Percentiles rank a stretch among this genome's conserved stretches.
Conservation (phyloP, 2,113 vertebrate genomes). For the Arothron firmamentum region DNA sequence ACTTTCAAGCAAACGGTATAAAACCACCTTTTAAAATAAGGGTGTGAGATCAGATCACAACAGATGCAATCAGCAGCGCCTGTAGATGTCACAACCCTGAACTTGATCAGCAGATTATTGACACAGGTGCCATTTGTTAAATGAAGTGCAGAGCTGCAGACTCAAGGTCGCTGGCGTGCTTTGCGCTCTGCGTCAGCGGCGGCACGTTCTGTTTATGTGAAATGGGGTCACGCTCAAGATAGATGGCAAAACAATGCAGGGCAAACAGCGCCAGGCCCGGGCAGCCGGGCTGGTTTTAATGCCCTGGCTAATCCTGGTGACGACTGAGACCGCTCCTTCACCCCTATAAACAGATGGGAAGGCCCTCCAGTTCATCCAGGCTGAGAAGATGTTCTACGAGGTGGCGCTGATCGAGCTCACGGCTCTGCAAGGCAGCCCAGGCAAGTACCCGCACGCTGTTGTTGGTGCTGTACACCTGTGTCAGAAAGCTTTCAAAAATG, state of each 20-base stretch:
- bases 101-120: background rate
- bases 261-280: conserved; percentile 14
- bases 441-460: conserved; percentile 66
- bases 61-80: no score
- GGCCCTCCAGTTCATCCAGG: conserved; percentile 72
- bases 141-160: no score
- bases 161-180: no score
- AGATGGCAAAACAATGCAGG: background rate
- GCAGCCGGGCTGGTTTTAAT: conserved; percentile 48
- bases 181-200: background rate
- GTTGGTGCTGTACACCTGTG: no score
- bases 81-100: background rate
- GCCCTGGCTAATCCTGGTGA: conserved; percentile 58
- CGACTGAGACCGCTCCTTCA: conserved; percentile 70
- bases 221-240: conserved; percentile 1
- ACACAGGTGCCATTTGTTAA: no score
- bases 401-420: conserved; percentile 74
- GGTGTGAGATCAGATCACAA: background rate
- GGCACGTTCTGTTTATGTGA: conserved; percentile 9
- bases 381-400: conserved; percentile 79
- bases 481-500: no score
- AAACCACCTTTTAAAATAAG: background rate
- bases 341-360: conserved; percentile 78
- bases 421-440: conserved; percentile 68
- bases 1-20: background rate